phyloP scores from a whole-genome alignment of 2,797 vertebrate species.

The Lindbergichthys nudifrons region DNA sequence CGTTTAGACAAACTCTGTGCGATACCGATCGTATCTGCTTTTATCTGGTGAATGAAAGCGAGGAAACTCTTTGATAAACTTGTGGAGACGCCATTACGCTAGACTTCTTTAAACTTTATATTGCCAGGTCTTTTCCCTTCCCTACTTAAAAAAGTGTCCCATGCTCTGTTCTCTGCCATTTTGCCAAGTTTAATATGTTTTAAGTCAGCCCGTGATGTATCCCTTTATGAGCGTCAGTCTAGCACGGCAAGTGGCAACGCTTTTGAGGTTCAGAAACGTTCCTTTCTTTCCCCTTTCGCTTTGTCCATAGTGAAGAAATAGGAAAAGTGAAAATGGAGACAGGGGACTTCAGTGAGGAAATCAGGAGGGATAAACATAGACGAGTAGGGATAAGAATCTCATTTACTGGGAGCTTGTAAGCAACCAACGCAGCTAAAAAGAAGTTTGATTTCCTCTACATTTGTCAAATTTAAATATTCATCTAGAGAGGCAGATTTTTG shows the following conservation, averaged over 20 bases:
- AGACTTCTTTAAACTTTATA: conserved; percentile 34
- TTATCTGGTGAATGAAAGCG: conserved; percentile 65
- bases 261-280: conserved; percentile 22
- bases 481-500: conserved; percentile 6
- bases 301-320: conserved; percentile 33
- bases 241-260: conserved; percentile 1
- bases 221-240: conserved; percentile 26
- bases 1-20: conserved; percentile 54
- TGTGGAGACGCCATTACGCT: conserved; percentile 49
- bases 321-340: conserved; percentile 33
- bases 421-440: conserved; percentile 25
- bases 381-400: conserved; percentile 34
- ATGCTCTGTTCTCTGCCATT: conserved; percentile 19
- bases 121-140: conserved; percentile 30
- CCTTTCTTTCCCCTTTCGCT: conserved; percentile 20
- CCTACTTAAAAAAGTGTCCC: conserved; percentile 22
- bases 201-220: conserved; percentile 38
- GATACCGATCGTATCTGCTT: conserved; percentile 58
- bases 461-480: conserved; percentile 29
- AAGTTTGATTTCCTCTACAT: neutral
- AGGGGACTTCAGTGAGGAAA: conserved; percentile 34
- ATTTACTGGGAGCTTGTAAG: conserved; percentile 38
- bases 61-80: conserved; percentile 58
- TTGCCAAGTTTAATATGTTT: conserved; percentile 42
- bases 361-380: conserved; percentile 43